Evolutionary conservation across 2,113 vertebrate genomes (phyloP), one percentile per base, ranked within the genome.

Genomic region (Cyprichromis sp.): DNA sequence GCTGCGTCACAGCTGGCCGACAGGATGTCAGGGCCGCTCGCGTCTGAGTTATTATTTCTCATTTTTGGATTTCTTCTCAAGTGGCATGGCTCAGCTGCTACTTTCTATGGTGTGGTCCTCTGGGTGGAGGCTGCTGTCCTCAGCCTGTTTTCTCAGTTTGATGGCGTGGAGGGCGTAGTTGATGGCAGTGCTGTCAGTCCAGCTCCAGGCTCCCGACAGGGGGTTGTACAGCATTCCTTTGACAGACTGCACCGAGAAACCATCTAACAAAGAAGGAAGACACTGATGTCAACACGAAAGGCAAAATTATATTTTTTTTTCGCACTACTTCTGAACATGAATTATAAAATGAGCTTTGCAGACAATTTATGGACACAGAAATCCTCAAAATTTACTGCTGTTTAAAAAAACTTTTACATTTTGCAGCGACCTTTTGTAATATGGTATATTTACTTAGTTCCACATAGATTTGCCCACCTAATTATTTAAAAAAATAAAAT

Each of bases 151-250:
- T 24, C 19, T 92, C 6, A 61, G 63, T 87, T 97, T 99, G 85
- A 99, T 86, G 0, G 98, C 98, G 0, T 99, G 97, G 59, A 98
- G 81, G 0, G 98, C 98, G 9, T 99, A 99, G 95, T 99, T 99
- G 80, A 99, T 86, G 76, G 96, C 96, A 0, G 95, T 97, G 91
- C 92, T 97, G 91, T 96, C 84, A 34, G 71, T 94, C 99, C 98
- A 99, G 86, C 95, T 96, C 99, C 99, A 99, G 3, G 91, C 92
- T 71, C 97, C 95, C 1, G 81, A 97, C 11, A 98, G 50, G 0
- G 98, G 98, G 86, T 98, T 99, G 84, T 98, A 99, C 83, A 98
- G 19, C 97, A 99, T 98, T 76, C 99, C 99, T 9, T 89, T 95
- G 90, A 99, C 94, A 1, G 95, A 94, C 92, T 96, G 96, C 81